Percentiles rank a stretch among this genome's conserved stretches.
Evolutionary conservation across 2,888 invertebrate species (phyloP).

Genomic region (Lymantria dispar): DNA sequence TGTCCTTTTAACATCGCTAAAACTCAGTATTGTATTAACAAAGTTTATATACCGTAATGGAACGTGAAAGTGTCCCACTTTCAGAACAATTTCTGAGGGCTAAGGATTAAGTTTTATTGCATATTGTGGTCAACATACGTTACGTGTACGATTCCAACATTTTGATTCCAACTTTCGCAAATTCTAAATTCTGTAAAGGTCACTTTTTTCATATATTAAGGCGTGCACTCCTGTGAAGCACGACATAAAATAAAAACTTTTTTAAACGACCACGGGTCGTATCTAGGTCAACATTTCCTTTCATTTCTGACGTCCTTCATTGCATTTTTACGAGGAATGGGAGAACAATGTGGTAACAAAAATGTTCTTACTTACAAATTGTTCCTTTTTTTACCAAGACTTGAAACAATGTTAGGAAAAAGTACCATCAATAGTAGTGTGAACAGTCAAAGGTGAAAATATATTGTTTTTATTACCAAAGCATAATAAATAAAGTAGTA

Average conservation of each 20-base stretch:
- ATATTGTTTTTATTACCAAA: no score
- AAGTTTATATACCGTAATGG: slow-evolving; percentile 27
- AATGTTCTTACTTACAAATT: no score
- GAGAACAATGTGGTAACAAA: no score
- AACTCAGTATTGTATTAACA: slow-evolving; percentile 36
- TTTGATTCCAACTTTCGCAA: slow-evolving; percentile 44
- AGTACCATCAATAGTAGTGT: no score
- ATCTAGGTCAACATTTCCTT: slow-evolving; percentile 42
- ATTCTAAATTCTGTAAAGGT: slow-evolving; percentile 45
- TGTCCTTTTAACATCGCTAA: slow-evolving; percentile 22
- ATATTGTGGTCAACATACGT: slow-evolving; percentile 49
- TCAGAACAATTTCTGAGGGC: slow-evolving; percentile 36
- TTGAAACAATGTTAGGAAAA: no score
- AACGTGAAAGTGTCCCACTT: slow-evolving; percentile 35
- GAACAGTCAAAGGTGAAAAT: no score
- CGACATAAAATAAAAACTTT: slow-evolving; percentile 43
- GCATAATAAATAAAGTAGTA: no score
- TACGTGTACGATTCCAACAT: slow-evolving; percentile 47
- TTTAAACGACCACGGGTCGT: slow-evolving; percentile 17
- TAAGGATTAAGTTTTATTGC: slow-evolving; percentile 42
- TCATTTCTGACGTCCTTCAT: slow-evolving; percentile 31
- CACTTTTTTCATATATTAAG: slow-evolving; percentile 21
- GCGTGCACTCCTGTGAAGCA: slow-evolving; percentile 38
- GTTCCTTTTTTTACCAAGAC: no score
- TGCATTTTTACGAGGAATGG: slow-evolving; percentile 25